Evolutionary conservation across 1,140 invertebrate genomes (phyloP).

Genomic region (Wasmannia auropunctata): DNA sequence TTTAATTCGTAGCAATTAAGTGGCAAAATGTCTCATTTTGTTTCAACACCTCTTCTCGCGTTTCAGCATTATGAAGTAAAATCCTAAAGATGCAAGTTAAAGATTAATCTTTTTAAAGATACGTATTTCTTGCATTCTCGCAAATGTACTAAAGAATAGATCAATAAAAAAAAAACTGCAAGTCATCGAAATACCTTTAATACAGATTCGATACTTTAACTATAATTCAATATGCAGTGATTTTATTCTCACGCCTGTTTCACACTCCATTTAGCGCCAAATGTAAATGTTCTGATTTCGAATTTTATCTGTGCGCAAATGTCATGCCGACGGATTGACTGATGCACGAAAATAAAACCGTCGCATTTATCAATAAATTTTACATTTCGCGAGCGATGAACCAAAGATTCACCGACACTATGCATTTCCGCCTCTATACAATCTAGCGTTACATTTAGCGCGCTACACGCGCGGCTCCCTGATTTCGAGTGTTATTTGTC

Average conservation of each 20-base stretch:
- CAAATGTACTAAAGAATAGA: background rate
- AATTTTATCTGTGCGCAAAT: background rate
- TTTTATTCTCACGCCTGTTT: background rate
- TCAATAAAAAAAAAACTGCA: too few relatives aligned
- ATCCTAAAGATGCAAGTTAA: background rate
- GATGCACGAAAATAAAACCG: background rate
- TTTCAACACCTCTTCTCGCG: background rate
- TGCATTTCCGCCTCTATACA: background rate
- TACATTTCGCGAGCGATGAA: background rate
- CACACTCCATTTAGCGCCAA: background rate
- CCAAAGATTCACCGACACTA: background rate
- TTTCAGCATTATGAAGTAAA: background rate
- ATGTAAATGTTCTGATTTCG: background rate
- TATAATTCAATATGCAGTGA: background rate
- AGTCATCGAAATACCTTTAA: slow-evolving; percentile 1
- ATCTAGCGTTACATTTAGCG: slow-evolving; percentile 8
- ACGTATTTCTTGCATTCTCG: background rate
- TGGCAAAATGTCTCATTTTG: slow-evolving; percentile 3
- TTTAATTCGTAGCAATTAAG: background rate
- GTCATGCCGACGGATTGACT: background rate
- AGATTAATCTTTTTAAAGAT: background rate
- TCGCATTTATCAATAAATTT: background rate
- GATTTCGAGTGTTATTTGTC: slow-evolving; percentile 41
- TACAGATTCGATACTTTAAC: background rate
- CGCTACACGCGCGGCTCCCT: background rate